Base-by-base conservation (phyloP, 2,888 invertebrate genomes). In the Caenorhabditis afra region DNA sequence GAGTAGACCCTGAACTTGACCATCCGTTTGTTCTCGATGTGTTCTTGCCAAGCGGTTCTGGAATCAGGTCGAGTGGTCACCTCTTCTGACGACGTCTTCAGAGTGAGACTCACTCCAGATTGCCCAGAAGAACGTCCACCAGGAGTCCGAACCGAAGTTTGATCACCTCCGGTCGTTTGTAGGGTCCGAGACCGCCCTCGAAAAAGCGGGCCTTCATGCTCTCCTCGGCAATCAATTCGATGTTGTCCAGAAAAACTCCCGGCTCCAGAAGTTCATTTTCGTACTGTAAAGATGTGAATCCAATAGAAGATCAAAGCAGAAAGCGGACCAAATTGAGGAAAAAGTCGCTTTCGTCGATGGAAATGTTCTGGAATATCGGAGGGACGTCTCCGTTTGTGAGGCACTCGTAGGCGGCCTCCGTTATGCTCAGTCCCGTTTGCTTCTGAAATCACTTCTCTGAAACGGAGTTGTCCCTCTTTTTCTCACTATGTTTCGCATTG, bases 31-130 rank as follows among this genome's bases (percentile, higher is more conserved):
- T n/a, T 3, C 5, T 16, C 16, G 2, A n/a, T 7, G 39, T 58
- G 41, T 1, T 12, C 7, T 16, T 49, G 12, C 67, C 67, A 67
- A 7, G 57, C 67, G 10, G n/a, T 67, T 22, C 58, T 66, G 23
- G 22, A 65, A 23, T n/a, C 12, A 37, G 12, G 20, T 14, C 39
- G 22, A 20, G 22, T 49, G 12, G 49, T 20, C 22, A 18, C 16
- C 11, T n/a, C n/a, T 35, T 62, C 11, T 0, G 16, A 37, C 49
- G 20, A 14, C n/a, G 47, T 49, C 20, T 14, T 41, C 41, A 8
- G 23, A 49, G 16, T 1, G 16, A 16, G 2, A 14, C 29, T 23
- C 52, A 52, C 49, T 49, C 49, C 35, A 66, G 16, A 66, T 66
- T 44, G 10, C 14, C 44, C 20, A 66, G 11, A 29, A 66, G 20